Evolutionary conservation across 2,888 invertebrate species (phyloP).

Genomic region (Eristalinus aeneus): DNA sequence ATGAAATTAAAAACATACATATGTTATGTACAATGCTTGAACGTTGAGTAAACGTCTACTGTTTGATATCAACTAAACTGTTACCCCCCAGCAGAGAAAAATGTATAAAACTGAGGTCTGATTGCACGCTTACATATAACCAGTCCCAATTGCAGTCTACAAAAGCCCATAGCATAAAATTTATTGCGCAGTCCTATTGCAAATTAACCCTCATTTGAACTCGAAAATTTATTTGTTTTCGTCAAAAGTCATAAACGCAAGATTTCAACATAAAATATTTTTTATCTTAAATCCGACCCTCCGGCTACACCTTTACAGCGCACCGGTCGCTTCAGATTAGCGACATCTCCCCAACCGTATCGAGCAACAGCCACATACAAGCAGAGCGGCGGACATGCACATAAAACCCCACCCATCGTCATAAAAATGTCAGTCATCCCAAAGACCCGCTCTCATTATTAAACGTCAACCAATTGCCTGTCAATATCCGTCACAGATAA

Average conservation of each 20-base stretch:
- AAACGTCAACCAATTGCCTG: conserved; percentile 24
- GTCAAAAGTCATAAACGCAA: background rate
- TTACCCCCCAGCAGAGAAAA: too few relatives aligned
- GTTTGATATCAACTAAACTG: too few relatives aligned
- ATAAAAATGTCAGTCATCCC: background rate
- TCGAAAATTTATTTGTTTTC: too few relatives aligned
- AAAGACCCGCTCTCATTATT: background rate
- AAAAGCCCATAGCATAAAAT: too few relatives aligned
- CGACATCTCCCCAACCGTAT: background rate
- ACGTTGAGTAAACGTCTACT: too few relatives aligned
- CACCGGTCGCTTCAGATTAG: background rate
- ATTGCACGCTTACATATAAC: too few relatives aligned
- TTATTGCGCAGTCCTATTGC: too few relatives aligned
- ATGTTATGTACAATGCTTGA: too few relatives aligned
- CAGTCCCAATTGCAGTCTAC: too few relatives aligned
- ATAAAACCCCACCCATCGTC: background rate
- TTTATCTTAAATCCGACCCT: background rate
- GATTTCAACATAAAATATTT: background rate
- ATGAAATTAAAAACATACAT: too few relatives aligned
- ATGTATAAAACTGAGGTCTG: too few relatives aligned
- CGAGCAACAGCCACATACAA: background rate
- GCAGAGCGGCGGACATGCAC: background rate
- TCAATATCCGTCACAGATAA: conserved; percentile 21
- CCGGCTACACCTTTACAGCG: background rate
- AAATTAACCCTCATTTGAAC: too few relatives aligned